Evolutionary conservation across 2,113 vertebrate genomes (phyloP).

Genomic region (Semnornis frantzii): DNA sequence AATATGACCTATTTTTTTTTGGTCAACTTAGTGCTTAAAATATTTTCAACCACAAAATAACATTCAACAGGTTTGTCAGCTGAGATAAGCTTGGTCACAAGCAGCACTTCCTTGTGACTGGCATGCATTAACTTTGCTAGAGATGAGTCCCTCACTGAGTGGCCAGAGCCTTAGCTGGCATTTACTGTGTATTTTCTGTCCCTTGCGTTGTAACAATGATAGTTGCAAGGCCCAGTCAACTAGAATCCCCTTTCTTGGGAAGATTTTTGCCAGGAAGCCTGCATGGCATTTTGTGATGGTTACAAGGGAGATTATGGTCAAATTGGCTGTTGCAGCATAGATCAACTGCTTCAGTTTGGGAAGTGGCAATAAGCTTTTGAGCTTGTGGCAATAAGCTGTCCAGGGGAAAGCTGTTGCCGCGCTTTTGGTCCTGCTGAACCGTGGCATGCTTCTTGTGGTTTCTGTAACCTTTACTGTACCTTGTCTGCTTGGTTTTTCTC

Average conservation of each 20-base stretch:
- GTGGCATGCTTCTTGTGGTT: not conserved
- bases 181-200: not conserved
- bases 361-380: slow-evolving; percentile 42
- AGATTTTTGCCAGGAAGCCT: not conserved
- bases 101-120: not conserved
- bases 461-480: slow-evolving; percentile 44
- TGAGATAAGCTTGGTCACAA: not conserved
- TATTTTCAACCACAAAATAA: not conserved
- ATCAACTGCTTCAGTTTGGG: not conserved
- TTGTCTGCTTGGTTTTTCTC: slow-evolving; percentile 14
- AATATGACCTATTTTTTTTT: not conserved
- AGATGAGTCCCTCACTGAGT: not conserved
- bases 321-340: not conserved
- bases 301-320: not conserved
- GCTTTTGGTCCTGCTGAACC: slow-evolving; percentile 2
- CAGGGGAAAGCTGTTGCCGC: not conserved
- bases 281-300: not conserved
- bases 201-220: rapidly evolving
- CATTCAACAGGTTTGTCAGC: not conserved
- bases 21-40: not conserved
- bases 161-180: not conserved
- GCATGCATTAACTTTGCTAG: slow-evolving; percentile 3
- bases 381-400: slow-evolving; percentile 8
- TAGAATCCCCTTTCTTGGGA: not conserved
- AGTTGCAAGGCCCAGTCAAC: not conserved